Evolutionary conservation across 2,797 vertebrate genomes (phyloP).

Genomic region (Oryzias sinensis): DNA sequence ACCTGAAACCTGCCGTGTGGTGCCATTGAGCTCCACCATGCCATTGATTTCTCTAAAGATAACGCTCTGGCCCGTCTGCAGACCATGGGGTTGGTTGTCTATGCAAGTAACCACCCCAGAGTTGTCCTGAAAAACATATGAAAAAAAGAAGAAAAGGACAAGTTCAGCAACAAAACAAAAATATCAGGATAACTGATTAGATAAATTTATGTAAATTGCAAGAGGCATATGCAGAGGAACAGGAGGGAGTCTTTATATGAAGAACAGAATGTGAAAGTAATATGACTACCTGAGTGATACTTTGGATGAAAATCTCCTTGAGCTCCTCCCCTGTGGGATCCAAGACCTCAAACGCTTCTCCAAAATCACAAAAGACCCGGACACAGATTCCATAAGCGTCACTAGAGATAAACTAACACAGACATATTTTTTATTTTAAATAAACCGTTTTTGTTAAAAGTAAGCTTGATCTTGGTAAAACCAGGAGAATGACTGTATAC

Average conservation of each 20-base stretch:
- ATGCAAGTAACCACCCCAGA: conserved; percentile 93
- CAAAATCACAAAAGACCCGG: conserved; percentile 96
- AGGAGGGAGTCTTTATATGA: neutral
- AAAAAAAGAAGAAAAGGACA: neutral
- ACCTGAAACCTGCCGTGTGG: conserved; percentile 75
- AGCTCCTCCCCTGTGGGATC: conserved; percentile 96
- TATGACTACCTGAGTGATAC: conserved; percentile 85
- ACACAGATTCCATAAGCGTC: conserved; percentile 90
- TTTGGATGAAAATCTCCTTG: conserved; percentile 96
- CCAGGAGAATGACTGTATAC: neutral
- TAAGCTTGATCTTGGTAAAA: too few relatives aligned
- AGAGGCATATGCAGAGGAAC: neutral
- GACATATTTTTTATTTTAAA: conserved; percentile 2
- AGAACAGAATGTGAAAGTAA: neutral
- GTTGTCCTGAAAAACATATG: conserved; percentile 75
- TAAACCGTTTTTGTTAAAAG: too few relatives aligned
- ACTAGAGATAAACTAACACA: conserved; percentile 87
- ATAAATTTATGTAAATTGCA: neutral
- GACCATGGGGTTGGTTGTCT: conserved; percentile 92
- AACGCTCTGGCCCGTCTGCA: conserved; percentile 91
- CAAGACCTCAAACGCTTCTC: conserved; percentile 92
- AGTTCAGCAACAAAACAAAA: neutral
- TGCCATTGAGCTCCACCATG: conserved; percentile 89
- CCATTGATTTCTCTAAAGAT: conserved; percentile 93
- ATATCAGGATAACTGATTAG: neutral